phyloP scores from a whole-genome alignment of 2,888 invertebrate species.

The Sicus ferrugineus region DNA sequence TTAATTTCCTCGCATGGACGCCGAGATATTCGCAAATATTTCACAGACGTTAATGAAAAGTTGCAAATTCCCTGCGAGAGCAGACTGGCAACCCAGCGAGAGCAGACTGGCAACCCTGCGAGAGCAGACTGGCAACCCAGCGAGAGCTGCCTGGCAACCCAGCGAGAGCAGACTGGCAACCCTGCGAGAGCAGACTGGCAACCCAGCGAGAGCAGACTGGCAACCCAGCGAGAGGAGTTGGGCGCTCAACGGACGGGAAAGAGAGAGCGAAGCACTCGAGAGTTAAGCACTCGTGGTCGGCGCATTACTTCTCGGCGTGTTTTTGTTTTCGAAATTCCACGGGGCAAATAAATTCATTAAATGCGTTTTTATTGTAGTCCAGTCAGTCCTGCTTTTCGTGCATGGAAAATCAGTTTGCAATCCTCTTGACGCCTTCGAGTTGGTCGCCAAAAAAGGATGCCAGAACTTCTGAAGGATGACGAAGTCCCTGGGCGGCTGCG shows the following conservation, averaged over 20 bases:
- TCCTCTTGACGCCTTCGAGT: slow-evolving; percentile 28
- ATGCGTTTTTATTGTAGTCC: slow-evolving; percentile 25
- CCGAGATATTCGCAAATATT: not conserved
- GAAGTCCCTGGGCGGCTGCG: not conserved
- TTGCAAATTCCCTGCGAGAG: slow-evolving; percentile 21
- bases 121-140: not conserved
- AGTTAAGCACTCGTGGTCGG: not conserved
- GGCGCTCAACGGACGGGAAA: too few species aligned
- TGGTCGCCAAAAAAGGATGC: not conserved
- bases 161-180: not conserved
- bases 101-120: not conserved
- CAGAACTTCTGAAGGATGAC: not conserved
- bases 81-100: not conserved
- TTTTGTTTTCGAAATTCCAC: slow-evolving; percentile 26
- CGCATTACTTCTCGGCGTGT: not conserved
- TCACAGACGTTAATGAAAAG: slow-evolving; percentile 31
- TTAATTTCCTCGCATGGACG: slow-evolving; percentile 3
- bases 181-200: not conserved
- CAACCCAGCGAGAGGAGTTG: not conserved
- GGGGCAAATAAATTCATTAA: slow-evolving; percentile 30
- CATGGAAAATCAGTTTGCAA: slow-evolving; percentile 26
- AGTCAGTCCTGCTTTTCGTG: slow-evolving; percentile 20
- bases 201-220: not conserved
- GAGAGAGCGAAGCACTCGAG: too few species aligned
- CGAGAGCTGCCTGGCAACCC: not conserved